phyloP scores from a whole-genome alignment of 1,140 invertebrate genomes.

The Trialeurodes vaporariorum region DNA sequence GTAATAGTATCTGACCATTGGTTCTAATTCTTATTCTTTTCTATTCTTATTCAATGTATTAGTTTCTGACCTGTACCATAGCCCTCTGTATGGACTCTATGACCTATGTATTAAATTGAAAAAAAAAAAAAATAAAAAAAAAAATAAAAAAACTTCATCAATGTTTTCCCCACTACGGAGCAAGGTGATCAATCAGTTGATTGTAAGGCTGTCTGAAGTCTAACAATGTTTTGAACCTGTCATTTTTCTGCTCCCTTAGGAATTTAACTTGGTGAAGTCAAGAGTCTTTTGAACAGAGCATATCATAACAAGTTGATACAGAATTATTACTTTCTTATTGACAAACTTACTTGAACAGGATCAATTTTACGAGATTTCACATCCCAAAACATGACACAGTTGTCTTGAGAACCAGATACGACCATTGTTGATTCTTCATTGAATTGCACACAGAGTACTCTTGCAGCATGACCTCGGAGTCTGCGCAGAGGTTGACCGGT shows the following conservation, averaged over 20 bases:
- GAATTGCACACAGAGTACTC: conserved; percentile 75
- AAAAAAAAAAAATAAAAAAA: no score
- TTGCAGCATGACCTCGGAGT: conserved; percentile 74
- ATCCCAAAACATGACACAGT: conserved; percentile 86
- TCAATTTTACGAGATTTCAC: conserved; percentile 53
- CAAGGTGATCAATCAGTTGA: no score
- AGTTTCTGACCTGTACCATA: no score
- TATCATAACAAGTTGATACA: background rate
- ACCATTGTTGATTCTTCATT: conserved; percentile 89
- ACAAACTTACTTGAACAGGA: conserved; percentile 51
- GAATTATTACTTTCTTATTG: background rate
- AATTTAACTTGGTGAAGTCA: background rate
- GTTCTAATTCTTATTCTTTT: no score
- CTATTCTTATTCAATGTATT: no score
- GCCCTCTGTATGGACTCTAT: no score
- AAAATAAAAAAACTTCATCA: no score
- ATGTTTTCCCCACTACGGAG: no score
- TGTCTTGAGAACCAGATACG: conserved; percentile 84
- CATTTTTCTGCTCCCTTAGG: background rate
- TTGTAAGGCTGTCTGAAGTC: no score
- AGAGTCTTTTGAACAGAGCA: background rate
- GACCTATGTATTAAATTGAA: no score
- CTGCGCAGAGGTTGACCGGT: conserved; percentile 68
- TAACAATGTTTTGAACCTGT: no score
- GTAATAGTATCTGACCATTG: no score